Evolutionary conservation across 2,888 invertebrate species (phyloP).

Genomic region (Aphidoletes aphidimyza): DNA sequence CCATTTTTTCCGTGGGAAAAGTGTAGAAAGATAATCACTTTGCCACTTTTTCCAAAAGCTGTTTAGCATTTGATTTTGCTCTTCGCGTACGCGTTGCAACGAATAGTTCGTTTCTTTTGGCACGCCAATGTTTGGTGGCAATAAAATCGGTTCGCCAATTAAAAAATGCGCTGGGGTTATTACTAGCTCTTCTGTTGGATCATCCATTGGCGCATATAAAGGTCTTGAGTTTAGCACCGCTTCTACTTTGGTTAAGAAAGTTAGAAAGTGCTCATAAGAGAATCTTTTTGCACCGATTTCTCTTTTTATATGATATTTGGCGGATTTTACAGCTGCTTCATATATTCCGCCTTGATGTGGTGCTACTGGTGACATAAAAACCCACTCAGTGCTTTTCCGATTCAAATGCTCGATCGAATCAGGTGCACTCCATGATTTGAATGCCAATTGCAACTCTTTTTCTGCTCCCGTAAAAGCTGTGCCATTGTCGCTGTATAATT

Average conservation of each 20-base stretch:
- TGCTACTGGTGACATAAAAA: conserved; percentile 55
- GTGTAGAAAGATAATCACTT: background rate
- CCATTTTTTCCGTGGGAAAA: conserved; percentile 1
- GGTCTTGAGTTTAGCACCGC: conserved; percentile 57
- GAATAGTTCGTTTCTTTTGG: background rate
- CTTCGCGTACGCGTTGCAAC: background rate
- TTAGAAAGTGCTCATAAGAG: background rate
- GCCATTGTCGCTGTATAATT: conserved; percentile 60
- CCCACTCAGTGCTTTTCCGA: conserved; percentile 54
- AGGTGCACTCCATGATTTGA: conserved; percentile 16
- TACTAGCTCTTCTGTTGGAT: conserved; percentile 56
- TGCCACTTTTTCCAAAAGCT: background rate
- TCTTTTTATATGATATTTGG: conserved; percentile 55
- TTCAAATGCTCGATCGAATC: conserved; percentile 26
- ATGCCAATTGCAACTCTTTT: conserved; percentile 21
- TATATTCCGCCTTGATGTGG: conserved; percentile 57
- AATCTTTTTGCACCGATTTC: background rate
- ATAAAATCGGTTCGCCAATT: conserved; percentile 57
- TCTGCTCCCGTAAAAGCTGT: conserved; percentile 61
- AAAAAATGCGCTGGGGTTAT: conserved; percentile 58
- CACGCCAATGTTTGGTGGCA: background rate
- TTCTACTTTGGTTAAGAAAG: conserved; percentile 50
- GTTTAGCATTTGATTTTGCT: background rate
- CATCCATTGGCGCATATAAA: conserved; percentile 55
- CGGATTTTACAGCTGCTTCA: conserved; percentile 57